These are phyloP conservation scores for Drosophila baimaii DNA, from an alignment of 1,140 invertebrate genomes.

Conservation along the genomic window DNA sequence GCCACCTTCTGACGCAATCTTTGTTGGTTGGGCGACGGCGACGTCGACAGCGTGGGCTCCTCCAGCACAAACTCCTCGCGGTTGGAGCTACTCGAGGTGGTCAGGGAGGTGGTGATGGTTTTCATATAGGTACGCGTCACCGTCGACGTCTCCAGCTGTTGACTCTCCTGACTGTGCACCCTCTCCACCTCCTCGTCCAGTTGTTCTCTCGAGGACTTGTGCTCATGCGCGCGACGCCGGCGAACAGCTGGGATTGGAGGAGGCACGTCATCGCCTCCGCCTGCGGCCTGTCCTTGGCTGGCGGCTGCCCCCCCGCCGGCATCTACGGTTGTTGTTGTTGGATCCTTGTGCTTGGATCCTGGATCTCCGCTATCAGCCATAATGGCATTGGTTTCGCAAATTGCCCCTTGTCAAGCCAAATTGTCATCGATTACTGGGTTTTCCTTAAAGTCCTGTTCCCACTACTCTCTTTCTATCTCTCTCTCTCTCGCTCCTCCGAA, in stretches of 20 bases:
- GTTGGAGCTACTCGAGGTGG: slow-evolving; percentile 57
- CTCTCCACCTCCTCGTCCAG: slow-evolving; percentile 42
- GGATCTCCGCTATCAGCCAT: slow-evolving; percentile 80
- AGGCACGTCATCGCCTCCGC: slow-evolving; percentile 54
- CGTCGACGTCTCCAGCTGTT: slow-evolving; percentile 79
- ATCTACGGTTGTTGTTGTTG: slow-evolving; percentile 65
- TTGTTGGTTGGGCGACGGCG: slow-evolving; percentile 85
- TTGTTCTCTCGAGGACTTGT: slow-evolving; percentile 41
- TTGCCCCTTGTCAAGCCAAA: slow-evolving; percentile 49
- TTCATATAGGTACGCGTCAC: slow-evolving; percentile 79
- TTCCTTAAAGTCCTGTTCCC: slow-evolving; percentile 23
- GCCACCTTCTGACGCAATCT: slow-evolving; percentile 89
- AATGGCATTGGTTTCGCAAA: slow-evolving; percentile 75
- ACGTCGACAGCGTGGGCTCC: slow-evolving; percentile 82
- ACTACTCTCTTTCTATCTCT: slow-evolving; percentile 1
- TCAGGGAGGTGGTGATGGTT: slow-evolving; percentile 73
- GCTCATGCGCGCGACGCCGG: slow-evolving; percentile 71
- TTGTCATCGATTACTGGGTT: slow-evolving; percentile 64
- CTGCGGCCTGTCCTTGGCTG: slow-evolving; percentile 11
- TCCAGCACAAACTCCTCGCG: slow-evolving; percentile 40
- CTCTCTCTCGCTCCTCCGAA: neutral
- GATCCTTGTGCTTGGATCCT: slow-evolving; percentile 75
- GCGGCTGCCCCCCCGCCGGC: slow-evolving; percentile 22
- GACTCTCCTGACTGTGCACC: slow-evolving; percentile 22
- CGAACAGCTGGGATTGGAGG: slow-evolving; percentile 80